Base-by-base conservation (phyloP, 2,113 vertebrate genomes). In the Cyanoramphus novaezelandiae region DNA sequence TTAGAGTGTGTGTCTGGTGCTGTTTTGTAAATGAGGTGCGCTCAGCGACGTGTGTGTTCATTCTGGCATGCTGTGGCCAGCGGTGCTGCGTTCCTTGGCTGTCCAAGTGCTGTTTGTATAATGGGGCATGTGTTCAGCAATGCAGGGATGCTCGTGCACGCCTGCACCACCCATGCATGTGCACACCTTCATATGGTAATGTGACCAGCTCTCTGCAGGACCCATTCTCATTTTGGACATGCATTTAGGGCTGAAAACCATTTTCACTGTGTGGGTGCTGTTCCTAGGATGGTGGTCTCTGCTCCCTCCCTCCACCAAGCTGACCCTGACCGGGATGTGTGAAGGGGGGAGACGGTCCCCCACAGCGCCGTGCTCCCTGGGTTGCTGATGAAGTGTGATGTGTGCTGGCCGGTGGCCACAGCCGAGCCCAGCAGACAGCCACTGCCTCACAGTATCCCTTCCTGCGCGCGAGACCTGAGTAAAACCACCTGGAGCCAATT, bases 351-450 rank as follows among this genome's bases (percentile, higher is more conserved):
- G 59, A 9, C 0, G 1, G 19, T 52, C 65, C 78, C 76, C 15
- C 44, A 15, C 15, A 0, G 0, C 0, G 9, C 92, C 0, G 4
- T 1, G 0, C 43, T 88, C 64, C 60, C 46, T 1, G 2, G 46
- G 82, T 71, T 65, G 85, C 46, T 80, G 90, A 88, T 80, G 76
- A 94, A 43, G 60, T 75, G 82, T 1, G 12, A 90, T 43, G 64
- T 33, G 71, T 78, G 82, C 4, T 2, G 80, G 74, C 62, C 3
- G 29, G 43, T 64, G 89, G 70, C 75, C 13, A 5, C 2, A 7
- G 64, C 69, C 28, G 63, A 55, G 81, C 72, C 64, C 76, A 28
- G 67, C 72, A 76, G 77, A 33, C 63, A 37, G 47, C 64, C 35
- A 13, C 13, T 83, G 70, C 69, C 20, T 76, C 29, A 0, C 71